Conservation (phyloP, 2,797 vertebrate genomes). For the Lithobates pipiens region DNA sequence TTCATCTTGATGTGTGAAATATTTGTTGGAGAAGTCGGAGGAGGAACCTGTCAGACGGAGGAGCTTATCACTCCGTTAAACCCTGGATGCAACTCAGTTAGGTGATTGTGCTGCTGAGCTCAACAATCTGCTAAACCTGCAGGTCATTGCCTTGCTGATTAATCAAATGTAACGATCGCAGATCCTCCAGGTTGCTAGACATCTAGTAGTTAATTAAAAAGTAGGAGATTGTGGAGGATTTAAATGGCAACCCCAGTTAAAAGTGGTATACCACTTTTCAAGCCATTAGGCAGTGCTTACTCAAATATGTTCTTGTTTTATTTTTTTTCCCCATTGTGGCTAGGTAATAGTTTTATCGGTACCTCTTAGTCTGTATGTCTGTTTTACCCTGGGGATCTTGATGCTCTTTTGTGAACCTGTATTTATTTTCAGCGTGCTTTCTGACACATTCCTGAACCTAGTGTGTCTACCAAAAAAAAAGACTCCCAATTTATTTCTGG, state of each 20-base stretch:
- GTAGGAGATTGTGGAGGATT: not conserved
- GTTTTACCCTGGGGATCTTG: no score
- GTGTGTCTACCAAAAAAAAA: no score
- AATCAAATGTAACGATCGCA: constrained; percentile 21
- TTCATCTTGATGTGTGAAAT: constrained; percentile 35
- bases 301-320: no score
- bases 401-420: no score
- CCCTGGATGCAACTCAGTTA: constrained; percentile 12
- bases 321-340: no score
- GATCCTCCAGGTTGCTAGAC: not conserved
- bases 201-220: not conserved
- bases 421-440: no score
- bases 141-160: constrained; percentile 30
- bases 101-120: constrained; percentile 35
- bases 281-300: no score
- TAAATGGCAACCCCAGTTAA: not conserved
- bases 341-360: no score
- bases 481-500: no score
- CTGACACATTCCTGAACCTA: no score
- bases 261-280: no score
- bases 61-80: constrained; percentile 30
- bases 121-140: constrained; percentile 28
- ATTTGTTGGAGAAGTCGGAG: constrained; percentile 32
- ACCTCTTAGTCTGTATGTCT: no score
- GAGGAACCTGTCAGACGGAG: constrained; percentile 17